A percentile compares a stretch with the other conserved stretches of the same genome.
Conservation (phyloP, 2,113 vertebrate genomes). For the Mesembrinibis cayennensis region DNA sequence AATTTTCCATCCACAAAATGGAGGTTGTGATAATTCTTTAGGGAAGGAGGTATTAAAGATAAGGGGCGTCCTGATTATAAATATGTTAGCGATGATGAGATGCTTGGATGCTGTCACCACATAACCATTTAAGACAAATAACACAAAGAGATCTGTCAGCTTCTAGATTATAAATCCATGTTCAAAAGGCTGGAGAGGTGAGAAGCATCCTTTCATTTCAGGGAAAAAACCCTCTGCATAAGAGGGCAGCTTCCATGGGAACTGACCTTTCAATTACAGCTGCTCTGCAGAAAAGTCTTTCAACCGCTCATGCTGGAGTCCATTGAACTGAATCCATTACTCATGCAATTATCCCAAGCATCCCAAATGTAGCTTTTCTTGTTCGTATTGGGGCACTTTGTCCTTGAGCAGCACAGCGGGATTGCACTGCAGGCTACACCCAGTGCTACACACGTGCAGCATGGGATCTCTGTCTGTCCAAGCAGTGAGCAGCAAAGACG, state of each 20-base stretch:
- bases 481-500: neutral
- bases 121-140: neutral
- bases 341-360: neutral
- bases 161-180: neutral
- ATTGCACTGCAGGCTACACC: too few relatives aligned
- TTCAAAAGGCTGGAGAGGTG: neutral
- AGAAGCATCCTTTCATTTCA: slow-evolving; percentile 15
- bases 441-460: fast-evolving
- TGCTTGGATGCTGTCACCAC: neutral
- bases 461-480: neutral
- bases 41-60: neutral
- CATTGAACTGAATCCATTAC: neutral
- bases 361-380: neutral
- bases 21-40: neutral
- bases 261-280: slow-evolving; percentile 27
- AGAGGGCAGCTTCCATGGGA: slow-evolving; percentile 34
- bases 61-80: neutral
- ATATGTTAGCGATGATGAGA: neutral
- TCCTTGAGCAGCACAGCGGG: neutral
- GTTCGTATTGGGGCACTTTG: neutral
- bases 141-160: neutral
- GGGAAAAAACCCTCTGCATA: neutral
- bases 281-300: neutral
- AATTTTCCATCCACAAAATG: neutral
- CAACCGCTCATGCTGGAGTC: neutral